phyloP scores from a whole-genome alignment of 2,113 vertebrate species.

The Lonchura striata region DNA sequence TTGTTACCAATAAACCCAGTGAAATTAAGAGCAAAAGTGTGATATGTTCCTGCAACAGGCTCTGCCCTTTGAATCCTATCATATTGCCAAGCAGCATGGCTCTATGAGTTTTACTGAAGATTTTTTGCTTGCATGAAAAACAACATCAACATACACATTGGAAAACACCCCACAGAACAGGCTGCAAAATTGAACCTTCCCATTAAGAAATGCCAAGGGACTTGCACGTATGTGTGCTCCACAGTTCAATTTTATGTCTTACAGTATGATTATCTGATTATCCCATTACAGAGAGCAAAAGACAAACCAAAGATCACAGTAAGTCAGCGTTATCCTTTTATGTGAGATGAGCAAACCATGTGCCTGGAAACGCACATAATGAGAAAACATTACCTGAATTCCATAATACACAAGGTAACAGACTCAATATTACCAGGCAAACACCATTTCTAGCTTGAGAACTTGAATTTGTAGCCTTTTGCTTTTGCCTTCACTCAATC shows the following conservation, averaged over 20 bases:
- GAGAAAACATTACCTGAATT: not conserved
- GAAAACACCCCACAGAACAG: not conserved
- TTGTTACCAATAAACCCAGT: not conserved
- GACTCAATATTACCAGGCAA: not conserved
- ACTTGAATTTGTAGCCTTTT: not conserved
- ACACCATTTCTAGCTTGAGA: not conserved
- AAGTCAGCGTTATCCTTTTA: not conserved
- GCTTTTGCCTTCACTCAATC: not conserved
- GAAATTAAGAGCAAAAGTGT: not conserved
- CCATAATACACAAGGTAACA: not conserved
- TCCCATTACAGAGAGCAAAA: not conserved
- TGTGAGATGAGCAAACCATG: not conserved
- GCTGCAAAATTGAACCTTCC: not conserved
- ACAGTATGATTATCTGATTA: not conserved
- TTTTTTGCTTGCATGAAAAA: not conserved
- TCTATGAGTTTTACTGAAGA: not conserved
- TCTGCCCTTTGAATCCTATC: not conserved
- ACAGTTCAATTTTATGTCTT: not conserved
- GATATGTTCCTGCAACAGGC: not conserved
- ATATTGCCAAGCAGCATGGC: fast-evolving
- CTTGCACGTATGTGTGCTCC: not conserved
- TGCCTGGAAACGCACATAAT: not conserved
- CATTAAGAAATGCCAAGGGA: not conserved
- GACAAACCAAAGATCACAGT: not conserved
- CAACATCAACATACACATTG: not conserved